Percentiles rank a stretch among this genome's conserved stretches.
These are phyloP conservation scores for Zaprionus inermis DNA, from an alignment of 1,140 invertebrate genomes.

Conservation along the genomic window DNA sequence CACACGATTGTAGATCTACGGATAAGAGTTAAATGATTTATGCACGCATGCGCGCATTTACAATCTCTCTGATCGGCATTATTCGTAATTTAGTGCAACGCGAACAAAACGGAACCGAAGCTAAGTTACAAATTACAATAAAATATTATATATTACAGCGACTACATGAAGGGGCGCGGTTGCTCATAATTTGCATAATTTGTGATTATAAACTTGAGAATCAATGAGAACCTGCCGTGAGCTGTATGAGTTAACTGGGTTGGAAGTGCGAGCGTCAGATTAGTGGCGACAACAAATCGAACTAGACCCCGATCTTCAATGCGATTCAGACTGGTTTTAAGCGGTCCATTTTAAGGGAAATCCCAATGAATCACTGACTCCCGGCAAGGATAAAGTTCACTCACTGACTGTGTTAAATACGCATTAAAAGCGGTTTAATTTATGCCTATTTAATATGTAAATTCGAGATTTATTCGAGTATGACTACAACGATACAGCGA, in stretches of 20 bases:
- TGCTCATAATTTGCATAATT: conserved; percentile 31
- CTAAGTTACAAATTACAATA: conserved; percentile 15
- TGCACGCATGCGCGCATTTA: conserved; percentile 38
- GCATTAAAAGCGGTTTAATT: conserved; percentile 26
- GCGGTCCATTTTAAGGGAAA: neutral
- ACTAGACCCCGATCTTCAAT: neutral
- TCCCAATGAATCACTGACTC: conserved; percentile 7
- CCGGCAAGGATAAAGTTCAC: conserved; percentile 21
- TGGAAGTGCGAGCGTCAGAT: neutral
- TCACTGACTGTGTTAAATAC: neutral
- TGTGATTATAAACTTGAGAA: conserved; percentile 1
- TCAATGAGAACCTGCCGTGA: conserved; percentile 2
- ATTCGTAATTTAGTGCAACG: conserved; percentile 53
- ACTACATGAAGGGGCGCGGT: conserved; percentile 37
- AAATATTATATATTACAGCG: neutral
- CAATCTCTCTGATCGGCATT: conserved; percentile 25
- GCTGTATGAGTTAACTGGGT: neutral
- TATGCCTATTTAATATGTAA: conserved; percentile 55
- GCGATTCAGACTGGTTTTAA: neutral
- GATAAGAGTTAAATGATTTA: conserved; percentile 60
- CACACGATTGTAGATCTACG: conserved; percentile 45
- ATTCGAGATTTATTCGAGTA: conserved; percentile 28
- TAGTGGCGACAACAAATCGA: neutral
- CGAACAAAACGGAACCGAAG: conserved; percentile 61
- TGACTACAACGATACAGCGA: conserved; percentile 42